Base-by-base conservation (phyloP, 2,113 vertebrate species). In the Natator depressus region DNA sequence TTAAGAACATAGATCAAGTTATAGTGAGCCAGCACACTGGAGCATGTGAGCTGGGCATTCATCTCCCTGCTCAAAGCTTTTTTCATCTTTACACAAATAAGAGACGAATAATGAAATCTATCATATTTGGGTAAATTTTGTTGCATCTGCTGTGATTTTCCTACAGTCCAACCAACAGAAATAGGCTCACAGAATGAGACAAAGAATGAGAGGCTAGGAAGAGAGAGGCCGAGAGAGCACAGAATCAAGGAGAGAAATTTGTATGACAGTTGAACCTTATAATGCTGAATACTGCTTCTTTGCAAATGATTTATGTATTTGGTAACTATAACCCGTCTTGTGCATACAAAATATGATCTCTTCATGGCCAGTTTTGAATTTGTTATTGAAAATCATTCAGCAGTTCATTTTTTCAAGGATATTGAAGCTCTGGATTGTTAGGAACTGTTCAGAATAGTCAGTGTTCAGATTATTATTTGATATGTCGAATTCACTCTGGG, bases 21-120 rank as follows among this genome's bases (percentile, higher is more conserved):
- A 85, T 82, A 47, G 82, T 93, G 90, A 97, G 83, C 51, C 25
- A 88, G 84, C 42, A 75, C 79, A 80, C 80, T 87, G 53, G 11
- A 90, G 81, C 55, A 55, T 14, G 7, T 87, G 29, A 94, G 82
- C 13, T 25, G 79, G 59, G 86, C 57, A 86, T 95, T 94, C 47
- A 76, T 84, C 54, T 90, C 93, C 90, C n/a, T 83, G 50, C 19
- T 75, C 78, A 35, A 2, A 89, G 95, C 25, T 42, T 24, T 49
- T 78, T 22, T 14, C 55, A 42, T 54, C 85, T 59, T 75, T 51
- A 6, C 49, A 94, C 4, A 50, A 65, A 76, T 53, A 90, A 93
- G 46, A 88, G 96, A 46, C 19, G 84, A 90, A 50, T 50, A 83
- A 88, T 11, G 4, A 84, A 51, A 78, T 29, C 10, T 50, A 25